Conservation (phyloP, 2,113 vertebrate species). For the Daphoenositta chrysoptera region DNA sequence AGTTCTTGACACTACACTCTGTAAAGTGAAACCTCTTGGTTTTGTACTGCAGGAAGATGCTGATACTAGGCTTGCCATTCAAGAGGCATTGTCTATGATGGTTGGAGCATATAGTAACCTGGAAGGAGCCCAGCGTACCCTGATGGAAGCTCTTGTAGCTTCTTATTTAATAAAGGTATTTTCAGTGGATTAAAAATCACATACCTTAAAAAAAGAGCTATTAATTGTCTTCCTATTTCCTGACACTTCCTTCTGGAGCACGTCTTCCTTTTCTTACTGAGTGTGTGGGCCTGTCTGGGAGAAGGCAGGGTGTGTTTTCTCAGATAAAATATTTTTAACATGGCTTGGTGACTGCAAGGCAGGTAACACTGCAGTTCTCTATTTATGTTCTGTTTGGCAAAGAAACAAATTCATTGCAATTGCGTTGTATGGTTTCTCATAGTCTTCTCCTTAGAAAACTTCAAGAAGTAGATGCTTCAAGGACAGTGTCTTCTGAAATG, state of each 20-base stretch:
- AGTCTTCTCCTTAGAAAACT: background rate
- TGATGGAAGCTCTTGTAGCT: slow-evolving; percentile 97
- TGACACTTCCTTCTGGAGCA: background rate
- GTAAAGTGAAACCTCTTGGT: background rate
- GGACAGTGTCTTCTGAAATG: background rate
- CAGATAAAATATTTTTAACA: background rate
- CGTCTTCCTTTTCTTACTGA: background rate
- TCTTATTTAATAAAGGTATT: slow-evolving; percentile 93
- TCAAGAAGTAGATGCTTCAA: background rate
- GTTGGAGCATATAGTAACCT: slow-evolving; percentile 92
- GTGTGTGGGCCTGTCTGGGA: background rate
- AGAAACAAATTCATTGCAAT: background rate
- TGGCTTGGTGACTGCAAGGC: background rate
- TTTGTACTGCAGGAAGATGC: slow-evolving; percentile 83
- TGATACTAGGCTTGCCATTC: slow-evolving; percentile 94
- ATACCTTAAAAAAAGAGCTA: background rate
- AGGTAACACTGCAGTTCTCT: background rate
- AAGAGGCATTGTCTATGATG: slow-evolving; percentile 98
- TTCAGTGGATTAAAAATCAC: background rate
- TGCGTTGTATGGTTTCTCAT: background rate
- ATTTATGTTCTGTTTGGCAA: background rate
- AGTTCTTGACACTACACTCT: background rate
- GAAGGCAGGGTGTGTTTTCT: background rate
- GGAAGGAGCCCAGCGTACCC: slow-evolving; percentile 92
- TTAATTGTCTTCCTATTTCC: background rate